Evolutionary conservation across 1,140 invertebrate genomes (phyloP).

Genomic region (Diachasmimorpha longicaudata): DNA sequence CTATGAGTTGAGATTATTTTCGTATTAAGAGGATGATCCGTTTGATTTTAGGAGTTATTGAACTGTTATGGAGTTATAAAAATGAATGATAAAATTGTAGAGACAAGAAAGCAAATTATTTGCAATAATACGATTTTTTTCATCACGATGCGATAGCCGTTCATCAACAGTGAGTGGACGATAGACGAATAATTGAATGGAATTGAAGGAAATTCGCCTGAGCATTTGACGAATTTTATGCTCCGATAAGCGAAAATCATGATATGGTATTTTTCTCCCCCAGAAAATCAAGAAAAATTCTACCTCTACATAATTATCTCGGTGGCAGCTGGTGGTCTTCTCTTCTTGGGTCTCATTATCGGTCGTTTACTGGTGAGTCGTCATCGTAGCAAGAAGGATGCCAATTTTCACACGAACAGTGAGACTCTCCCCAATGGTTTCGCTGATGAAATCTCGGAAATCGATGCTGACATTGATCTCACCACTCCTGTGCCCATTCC

Average conservation of each 20-base stretch:
- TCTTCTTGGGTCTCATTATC: constrained; percentile 73
- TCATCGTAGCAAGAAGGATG: constrained; percentile 63
- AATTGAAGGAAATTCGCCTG: no score
- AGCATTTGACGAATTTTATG: no score
- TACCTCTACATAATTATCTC: constrained; percentile 79
- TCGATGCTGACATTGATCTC: constrained; percentile 75
- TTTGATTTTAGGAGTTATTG: no score
- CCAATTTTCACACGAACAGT: constrained; percentile 65
- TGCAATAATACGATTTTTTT: no score
- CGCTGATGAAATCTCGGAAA: constrained; percentile 73
- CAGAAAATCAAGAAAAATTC: constrained; percentile 81
- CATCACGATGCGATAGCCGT: no score
- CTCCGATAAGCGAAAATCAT: not conserved
- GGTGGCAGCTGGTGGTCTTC: constrained; percentile 70
- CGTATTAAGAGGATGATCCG: not conserved
- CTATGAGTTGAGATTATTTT: not conserved
- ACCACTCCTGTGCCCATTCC: constrained; percentile 66
- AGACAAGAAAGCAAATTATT: no score
- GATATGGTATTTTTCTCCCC: constrained; percentile 39
- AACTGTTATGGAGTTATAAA: no score
- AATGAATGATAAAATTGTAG: no score
- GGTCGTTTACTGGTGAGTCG: constrained; percentile 70
- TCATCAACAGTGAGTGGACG: no score
- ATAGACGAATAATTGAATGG: no score
- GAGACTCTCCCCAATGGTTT: constrained; percentile 75